Base-by-base conservation (phyloP, 2,113 vertebrate genomes). In the Apodemus speciosus region DNA sequence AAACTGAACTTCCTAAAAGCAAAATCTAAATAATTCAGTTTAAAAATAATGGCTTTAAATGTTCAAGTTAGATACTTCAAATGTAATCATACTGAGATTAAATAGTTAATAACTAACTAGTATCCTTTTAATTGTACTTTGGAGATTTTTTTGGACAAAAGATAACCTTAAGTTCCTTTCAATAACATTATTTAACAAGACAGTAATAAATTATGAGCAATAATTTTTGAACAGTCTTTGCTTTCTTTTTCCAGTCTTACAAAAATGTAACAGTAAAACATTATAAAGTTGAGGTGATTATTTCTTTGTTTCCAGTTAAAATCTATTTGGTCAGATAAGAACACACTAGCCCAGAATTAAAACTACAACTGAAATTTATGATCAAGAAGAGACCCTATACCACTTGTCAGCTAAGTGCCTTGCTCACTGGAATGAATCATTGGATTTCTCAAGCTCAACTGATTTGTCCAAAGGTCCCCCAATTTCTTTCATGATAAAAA, bases 391-490 rank as follows among this genome's bases (percentile, higher is more conserved):
- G 64, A 72, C 56, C 92, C 89, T 91, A 92, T 16, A 90, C 40
- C 73, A 79, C n/a, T 95, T 80, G 56, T 96, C 72, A 91, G 56
- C 73, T 73, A 80, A 95, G 80, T 90, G 77, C 84, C 96, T 97
- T 97, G 90, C 79, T 97, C 81, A 89, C 64, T 89, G 92, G 71
- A 96, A 85, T 95, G 85, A 96, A 97, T 96, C 88, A 90, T 27
- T 94, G 76, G 95, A 64, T 96, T 97, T 96, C 79, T 92, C 56
- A 97, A 97, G 66, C 51, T 92, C 88, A 90, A 68, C 43, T 90
- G 87, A 97, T 85, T 93, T 95, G 38, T 93, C 38, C 58, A 96
- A 81, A 62, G 86, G 60, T 85, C 64, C 20, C 30, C 87, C 30
- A 88, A 83, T 75, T 75, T 95, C n/a, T n/a, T 38, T 87, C 71